These are phyloP conservation scores for Pterostichus niger DNA, from an alignment of 2,888 invertebrate species.

Conservation along the genomic window DNA sequence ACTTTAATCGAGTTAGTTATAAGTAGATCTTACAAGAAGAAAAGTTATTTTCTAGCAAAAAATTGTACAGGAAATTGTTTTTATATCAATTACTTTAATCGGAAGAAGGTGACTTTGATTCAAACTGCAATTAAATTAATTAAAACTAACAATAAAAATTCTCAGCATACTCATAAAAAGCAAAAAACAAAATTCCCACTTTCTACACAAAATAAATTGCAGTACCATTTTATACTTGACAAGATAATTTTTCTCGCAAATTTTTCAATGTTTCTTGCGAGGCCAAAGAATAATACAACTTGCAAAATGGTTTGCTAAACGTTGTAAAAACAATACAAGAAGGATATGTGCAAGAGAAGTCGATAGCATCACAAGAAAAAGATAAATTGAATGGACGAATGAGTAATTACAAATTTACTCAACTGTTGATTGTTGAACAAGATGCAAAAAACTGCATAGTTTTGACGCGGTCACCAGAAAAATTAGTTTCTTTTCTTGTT, in stretches of 20 bases:
- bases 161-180: background rate
- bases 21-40: too few relatives aligned
- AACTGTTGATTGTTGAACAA: constrained; percentile 15
- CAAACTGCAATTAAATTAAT: background rate
- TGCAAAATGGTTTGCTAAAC: constrained; percentile 58
- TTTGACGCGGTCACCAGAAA: constrained; percentile 16
- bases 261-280: constrained; percentile 48
- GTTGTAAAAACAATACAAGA: constrained; percentile 48
- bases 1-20: too few relatives aligned
- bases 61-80: constrained; percentile 2
- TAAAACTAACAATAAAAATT: constrained; percentile 26
- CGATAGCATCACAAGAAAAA: constrained; percentile 57
- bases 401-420: constrained; percentile 45
- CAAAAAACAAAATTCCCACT: constrained; percentile 31
- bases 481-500: constrained; percentile 1
- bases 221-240: background rate
- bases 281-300: constrained; percentile 42
- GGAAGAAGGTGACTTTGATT: too few relatives aligned
- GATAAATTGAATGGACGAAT: constrained; percentile 45
- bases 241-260: constrained; percentile 12
- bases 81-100: background rate
- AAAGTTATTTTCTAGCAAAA: background rate
- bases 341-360: constrained; percentile 55
- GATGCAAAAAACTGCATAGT: constrained; percentile 51
- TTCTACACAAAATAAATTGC: constrained; percentile 33